Evolutionary conservation across 2,797 vertebrate genomes (phyloP).

Genomic region (Intellagama lesueurii): DNA sequence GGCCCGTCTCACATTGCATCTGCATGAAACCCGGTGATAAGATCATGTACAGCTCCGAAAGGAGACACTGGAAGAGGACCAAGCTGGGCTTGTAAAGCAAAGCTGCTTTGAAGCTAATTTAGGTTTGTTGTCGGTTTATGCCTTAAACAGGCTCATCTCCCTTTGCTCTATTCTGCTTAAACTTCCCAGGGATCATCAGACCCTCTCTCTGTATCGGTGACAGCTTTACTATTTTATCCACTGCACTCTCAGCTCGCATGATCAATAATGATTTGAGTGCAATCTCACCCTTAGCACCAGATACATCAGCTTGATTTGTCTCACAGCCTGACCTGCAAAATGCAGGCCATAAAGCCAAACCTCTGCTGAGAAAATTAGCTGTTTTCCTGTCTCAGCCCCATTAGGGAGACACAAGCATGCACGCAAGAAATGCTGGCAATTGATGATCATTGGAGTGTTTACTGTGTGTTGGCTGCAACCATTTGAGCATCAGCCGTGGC

Average conservation of each 20-base stretch:
- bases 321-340: neutral
- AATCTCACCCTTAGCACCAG: neutral
- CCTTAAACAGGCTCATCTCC: neutral
- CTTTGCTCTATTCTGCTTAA: neutral
- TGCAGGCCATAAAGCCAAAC: neutral
- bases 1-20: no score
- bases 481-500: neutral
- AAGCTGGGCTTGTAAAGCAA: neutral
- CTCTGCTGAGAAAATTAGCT: neutral
- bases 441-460: neutral
- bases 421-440: neutral
- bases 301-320: neutral
- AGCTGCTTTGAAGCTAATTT: neutral
- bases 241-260: neutral
- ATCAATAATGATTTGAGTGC: neutral
- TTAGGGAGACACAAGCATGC: neutral
- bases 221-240: neutral
- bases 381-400: neutral
- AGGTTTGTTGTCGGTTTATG: neutral
- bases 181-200: neutral
- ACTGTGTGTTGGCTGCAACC: neutral
- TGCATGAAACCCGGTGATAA: no score
- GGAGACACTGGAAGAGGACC: neutral
- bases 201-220: neutral
- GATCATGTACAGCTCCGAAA: no score